Percentiles rank a stretch among this genome's conserved stretches.
These are phyloP conservation scores for Amphiduros pacificus DNA, from an alignment of 2,888 invertebrate species.

Conservation along the genomic window DNA sequence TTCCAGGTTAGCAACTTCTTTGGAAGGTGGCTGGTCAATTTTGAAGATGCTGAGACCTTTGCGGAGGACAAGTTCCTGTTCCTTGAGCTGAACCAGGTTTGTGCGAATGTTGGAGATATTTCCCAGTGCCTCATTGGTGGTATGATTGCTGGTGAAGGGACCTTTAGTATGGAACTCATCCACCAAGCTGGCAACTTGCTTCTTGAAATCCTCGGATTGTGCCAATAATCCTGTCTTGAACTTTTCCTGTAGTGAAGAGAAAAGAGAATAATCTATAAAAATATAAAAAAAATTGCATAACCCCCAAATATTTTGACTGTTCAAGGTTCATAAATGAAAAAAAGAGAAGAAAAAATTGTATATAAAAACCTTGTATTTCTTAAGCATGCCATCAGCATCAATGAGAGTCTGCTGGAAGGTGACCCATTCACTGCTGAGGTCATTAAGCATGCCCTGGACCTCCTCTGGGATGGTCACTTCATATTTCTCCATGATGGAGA, in stretches of 20 bases:
- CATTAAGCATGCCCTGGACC: conserved; percentile 40
- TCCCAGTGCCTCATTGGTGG: conserved; percentile 51
- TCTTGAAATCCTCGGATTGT: conserved; percentile 74
- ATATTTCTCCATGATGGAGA: conserved; percentile 69
- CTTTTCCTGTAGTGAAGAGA: conserved; percentile 46
- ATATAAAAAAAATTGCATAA: too few relatives aligned
- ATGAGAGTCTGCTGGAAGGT: conserved; percentile 71
- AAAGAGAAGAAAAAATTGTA: too few relatives aligned
- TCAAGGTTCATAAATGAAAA: too few relatives aligned
- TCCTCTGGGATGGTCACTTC: conserved; percentile 70
- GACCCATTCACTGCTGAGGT: conserved; percentile 71
- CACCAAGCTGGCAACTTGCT: conserved; percentile 70
- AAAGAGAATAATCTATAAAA: too few relatives aligned
- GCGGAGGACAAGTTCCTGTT: conserved; percentile 68
- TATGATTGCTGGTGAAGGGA: conserved; percentile 48
- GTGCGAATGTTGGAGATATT: conserved; percentile 46
- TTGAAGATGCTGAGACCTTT: conserved; percentile 75
- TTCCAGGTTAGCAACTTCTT: conserved; percentile 56
- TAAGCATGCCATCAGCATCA: conserved; percentile 75
- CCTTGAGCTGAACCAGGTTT: conserved; percentile 63
- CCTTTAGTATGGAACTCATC: conserved; percentile 71
- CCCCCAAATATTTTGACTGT: too few relatives aligned
- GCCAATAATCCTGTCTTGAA: conserved; percentile 70
- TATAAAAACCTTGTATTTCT: conserved; percentile 68
- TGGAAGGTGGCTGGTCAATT: conserved; percentile 70